These are phyloP conservation scores for Xylocopa sonorina DNA, from an alignment of 1,140 invertebrate genomes.

Conservation along the genomic window DNA sequence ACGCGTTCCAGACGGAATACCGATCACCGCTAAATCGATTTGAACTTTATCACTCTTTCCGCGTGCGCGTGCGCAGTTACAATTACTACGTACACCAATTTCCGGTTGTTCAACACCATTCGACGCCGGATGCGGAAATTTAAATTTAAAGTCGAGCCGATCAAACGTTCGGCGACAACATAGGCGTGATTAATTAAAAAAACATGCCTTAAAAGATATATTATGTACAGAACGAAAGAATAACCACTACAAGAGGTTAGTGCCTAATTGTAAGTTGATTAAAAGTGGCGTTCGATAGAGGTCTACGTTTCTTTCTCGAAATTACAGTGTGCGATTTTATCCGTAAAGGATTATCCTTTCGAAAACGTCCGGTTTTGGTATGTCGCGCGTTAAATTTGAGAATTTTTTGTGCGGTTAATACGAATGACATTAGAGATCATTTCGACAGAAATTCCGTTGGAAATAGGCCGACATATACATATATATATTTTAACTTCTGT, in stretches of 20 bases:
- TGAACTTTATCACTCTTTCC: constrained; percentile 14
- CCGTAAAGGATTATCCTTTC: not conserved
- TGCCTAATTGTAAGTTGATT: constrained; percentile 1
- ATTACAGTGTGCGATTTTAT: not conserved
- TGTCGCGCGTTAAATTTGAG: not conserved
- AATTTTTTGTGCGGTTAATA: not conserved
- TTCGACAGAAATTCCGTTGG: not conserved
- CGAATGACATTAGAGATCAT: not conserved
- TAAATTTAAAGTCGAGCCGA: not conserved
- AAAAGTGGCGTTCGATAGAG: not conserved
- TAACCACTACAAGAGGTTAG: not conserved
- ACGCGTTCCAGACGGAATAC: not conserved
- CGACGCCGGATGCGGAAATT: not conserved
- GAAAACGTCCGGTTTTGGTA: not conserved
- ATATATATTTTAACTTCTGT: not conserved
- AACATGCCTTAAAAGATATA: not conserved
- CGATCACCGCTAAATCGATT: constrained; percentile 27
- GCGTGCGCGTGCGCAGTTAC: constrained; percentile 1
- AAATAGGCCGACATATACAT: constrained; percentile 22
- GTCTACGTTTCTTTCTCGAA: not conserved
- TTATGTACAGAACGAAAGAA: constrained; percentile 19
- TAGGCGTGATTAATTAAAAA: not conserved
- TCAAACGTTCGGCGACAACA: not conserved
- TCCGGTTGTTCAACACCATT: constrained; percentile 11
- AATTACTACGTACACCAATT: not conserved